Evolutionary conservation across 2,888 invertebrate species (phyloP).

Genomic region (Sycophila texana): DNA sequence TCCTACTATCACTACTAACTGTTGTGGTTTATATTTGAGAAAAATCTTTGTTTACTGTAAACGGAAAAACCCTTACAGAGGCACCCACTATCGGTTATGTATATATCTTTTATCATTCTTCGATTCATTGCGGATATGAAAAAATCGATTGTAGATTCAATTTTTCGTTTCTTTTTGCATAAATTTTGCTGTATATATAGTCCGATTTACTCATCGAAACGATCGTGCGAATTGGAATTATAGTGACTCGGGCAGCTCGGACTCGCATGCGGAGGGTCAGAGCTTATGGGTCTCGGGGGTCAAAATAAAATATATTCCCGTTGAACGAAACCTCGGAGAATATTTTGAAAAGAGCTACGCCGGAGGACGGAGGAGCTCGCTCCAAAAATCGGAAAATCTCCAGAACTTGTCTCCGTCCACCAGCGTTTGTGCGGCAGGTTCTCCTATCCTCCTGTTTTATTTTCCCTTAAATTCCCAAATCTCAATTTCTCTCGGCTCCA

Average conservation of each 20-base stretch:
- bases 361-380: conserved; percentile 61
- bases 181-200: background rate
- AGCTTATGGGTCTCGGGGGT: conserved; percentile 61
- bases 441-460: conserved; percentile 17
- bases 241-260: conserved; percentile 67
- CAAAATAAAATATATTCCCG: conserved; percentile 70
- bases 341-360: conserved; percentile 73
- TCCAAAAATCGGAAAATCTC: conserved; percentile 51
- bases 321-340: conserved; percentile 70
- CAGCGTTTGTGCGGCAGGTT: conserved; percentile 66
- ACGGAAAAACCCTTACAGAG: conserved; percentile 75
- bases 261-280: conserved; percentile 70
- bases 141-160: conserved; percentile 1
- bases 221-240: conserved; percentile 30
- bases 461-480: background rate
- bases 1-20: conserved; percentile 74
- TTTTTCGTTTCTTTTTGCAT: background rate
- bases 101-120: conserved; percentile 1
- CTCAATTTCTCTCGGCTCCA: background rate
- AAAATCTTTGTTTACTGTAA: conserved; percentile 73
- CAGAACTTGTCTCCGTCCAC: conserved; percentile 58
- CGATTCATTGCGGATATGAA: background rate
- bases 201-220: too few species aligned
- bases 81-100: conserved; percentile 70
- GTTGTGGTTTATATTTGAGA: conserved; percentile 75